Base-by-base conservation (phyloP, 2,113 vertebrate species). In the Camelus dromedarius region DNA sequence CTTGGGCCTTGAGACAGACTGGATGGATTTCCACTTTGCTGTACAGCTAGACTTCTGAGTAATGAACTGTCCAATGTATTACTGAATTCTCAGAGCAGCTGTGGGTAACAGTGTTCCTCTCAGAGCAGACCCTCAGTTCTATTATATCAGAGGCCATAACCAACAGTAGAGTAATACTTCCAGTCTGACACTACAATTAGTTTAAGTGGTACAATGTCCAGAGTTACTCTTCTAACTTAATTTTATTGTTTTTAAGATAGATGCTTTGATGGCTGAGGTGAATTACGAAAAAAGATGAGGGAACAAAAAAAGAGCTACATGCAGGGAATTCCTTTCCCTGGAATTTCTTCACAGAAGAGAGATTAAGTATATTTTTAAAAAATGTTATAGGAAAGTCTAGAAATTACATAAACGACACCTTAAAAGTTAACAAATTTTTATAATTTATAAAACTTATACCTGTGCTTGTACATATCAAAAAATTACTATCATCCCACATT, bases 371-470 rank as follows among this genome's bases (percentile, higher is more conserved):
- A 93, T 62, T 96, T 67, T 86, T 28, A 94, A 80, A 83, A 89
- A 97, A 85, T 88, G 16, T 62, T 91, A 91, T 0, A 83, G 35
- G 24, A 94, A 91, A 92, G 73, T 72, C 13, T 42, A 87, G 3
- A 88, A 88, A 73, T 52, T 38, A 94, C 30, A 92, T 91, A 91
- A 94, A 91, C 18, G 35, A 58, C 18, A 93, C 18, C 22, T 69
- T 64, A 77, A 8, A 58, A 35, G 28, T 85, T 73, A 89, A 81
- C 26, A 66, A 79, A 66, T 3, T 75, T 30, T 84, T 90, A n/a
- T 75, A 93, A 89, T 76, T 80, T 77, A 89, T 76, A 70, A 64
- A 73, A 56, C 48, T 48, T 52, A 95, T 8, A 46, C 2, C 35
- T 26, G 2, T 60, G 62, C 32, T 50, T 79, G 15, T 42, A 93